Conservation (phyloP, 2,113 vertebrate species). For the Pagrus major region DNA sequence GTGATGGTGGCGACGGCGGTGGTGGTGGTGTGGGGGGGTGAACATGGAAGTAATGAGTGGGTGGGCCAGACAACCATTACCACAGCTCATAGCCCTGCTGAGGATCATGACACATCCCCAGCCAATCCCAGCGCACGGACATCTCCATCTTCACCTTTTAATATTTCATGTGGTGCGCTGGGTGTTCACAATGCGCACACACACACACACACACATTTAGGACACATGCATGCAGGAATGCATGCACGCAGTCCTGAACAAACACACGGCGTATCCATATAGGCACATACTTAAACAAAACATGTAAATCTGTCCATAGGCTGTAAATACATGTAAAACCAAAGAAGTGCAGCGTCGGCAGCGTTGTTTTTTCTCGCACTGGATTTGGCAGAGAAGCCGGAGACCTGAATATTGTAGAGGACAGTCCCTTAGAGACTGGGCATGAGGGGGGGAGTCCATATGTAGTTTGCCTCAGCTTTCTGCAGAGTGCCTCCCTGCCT, state of each 20-base stretch:
- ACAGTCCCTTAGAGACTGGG: slow-evolving; percentile 51
- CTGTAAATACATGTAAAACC: slow-evolving; percentile 80
- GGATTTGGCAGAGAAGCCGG: slow-evolving; percentile 55
- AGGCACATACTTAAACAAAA: slow-evolving; percentile 6
- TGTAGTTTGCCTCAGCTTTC: slow-evolving; percentile 45
- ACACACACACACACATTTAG: slow-evolving; percentile 10
- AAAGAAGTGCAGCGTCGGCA: slow-evolving; percentile 84
- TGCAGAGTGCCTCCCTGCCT: slow-evolving; percentile 62
- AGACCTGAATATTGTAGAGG: slow-evolving; percentile 65
- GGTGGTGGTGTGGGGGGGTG: slow-evolving; percentile 32
- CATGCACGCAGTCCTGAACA: slow-evolving; percentile 16
- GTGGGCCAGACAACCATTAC: slow-evolving; percentile 90
- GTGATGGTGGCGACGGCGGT: slow-evolving; percentile 18
- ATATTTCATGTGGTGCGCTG: slow-evolving; percentile 92
- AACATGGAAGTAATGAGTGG: slow-evolving; percentile 90
- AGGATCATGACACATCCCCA: slow-evolving; percentile 93
- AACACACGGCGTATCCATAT: slow-evolving; percentile 14
- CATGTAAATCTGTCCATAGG: slow-evolving; percentile 58
- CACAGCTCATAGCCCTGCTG: slow-evolving; percentile 89
- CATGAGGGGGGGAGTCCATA: slow-evolving; percentile 22
- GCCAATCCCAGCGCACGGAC: slow-evolving; percentile 91
- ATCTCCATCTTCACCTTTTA: slow-evolving; percentile 94
- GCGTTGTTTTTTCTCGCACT: slow-evolving; percentile 82
- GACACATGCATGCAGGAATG: background rate
- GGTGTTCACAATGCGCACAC: slow-evolving; percentile 82